Percentiles rank a stretch among this genome's conserved stretches.
phyloP scores from a whole-genome alignment of 2,113 vertebrate species.

The Colistium nudipinnis region DNA sequence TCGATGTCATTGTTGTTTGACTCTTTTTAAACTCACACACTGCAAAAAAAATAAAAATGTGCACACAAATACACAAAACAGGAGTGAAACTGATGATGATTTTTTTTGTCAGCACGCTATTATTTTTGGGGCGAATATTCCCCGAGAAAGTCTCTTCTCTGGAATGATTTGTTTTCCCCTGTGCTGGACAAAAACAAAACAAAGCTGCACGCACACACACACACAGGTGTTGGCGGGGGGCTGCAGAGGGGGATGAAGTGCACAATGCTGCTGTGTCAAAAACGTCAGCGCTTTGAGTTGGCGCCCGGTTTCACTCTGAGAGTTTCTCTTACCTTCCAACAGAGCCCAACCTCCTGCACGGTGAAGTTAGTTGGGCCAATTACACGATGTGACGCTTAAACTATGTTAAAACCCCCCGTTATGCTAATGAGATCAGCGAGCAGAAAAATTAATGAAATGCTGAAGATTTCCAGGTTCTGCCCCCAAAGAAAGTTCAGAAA shows the following conservation, averaged over 20 bases:
- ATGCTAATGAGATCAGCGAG: not conserved
- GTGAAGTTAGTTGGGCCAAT: not conserved
- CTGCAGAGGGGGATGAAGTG: not conserved
- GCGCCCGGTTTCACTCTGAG: not conserved
- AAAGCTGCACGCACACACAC: too few species aligned
- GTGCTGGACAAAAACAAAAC: not conserved
- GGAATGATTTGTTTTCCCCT: slow-evolving; percentile 7
- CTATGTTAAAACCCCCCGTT: not conserved
- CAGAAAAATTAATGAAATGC: too few species aligned
- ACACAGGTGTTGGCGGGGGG: not conserved
- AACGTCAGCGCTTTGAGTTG: not conserved
- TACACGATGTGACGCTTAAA: not conserved
- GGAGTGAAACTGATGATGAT: too few species aligned
- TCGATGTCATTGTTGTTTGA: slow-evolving; percentile 70
- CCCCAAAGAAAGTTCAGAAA: too few species aligned
- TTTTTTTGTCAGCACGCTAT: not conserved
- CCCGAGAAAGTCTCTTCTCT: not conserved
- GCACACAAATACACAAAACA: not conserved
- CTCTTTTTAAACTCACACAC: slow-evolving; percentile 26
- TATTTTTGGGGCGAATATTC: not conserved
- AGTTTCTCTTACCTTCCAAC: too few species aligned
- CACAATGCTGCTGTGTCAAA: slow-evolving; percentile 10
- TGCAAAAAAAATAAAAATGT: not conserved
- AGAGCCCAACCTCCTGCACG: not conserved
- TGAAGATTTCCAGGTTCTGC: too few species aligned